phyloP scores from a whole-genome alignment of 1,140 invertebrate species.

The Hesperophylax magnus region DNA sequence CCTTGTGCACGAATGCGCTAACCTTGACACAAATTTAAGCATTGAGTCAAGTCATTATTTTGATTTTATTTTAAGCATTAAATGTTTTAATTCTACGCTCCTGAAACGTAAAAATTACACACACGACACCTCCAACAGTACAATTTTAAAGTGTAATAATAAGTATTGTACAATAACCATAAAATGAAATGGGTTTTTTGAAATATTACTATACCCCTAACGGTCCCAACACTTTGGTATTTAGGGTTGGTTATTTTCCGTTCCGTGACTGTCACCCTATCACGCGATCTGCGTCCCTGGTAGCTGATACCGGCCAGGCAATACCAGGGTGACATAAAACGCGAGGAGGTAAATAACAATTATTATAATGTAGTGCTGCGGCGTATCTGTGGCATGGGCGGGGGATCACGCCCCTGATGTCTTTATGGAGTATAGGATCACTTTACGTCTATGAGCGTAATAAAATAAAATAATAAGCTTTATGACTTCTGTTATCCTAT shows the following conservation, averaged over 20 bases:
- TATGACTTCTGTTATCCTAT: neutral
- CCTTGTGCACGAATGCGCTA: too few species aligned
- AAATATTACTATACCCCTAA: slow-evolving; percentile 20
- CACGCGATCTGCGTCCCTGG: slow-evolving; percentile 41
- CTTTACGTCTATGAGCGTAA: too few species aligned
- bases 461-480: neutral
- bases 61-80: too few species aligned
- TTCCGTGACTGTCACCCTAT: slow-evolving; percentile 44
- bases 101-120: too few species aligned
- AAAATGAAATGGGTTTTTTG: slow-evolving; percentile 11
- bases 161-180: neutral
- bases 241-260: slow-evolving; percentile 31
- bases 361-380: slow-evolving; percentile 55
- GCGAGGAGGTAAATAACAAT: slow-evolving; percentile 53
- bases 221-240: slow-evolving; percentile 11
- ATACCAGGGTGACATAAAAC: slow-evolving; percentile 37
- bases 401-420: slow-evolving; percentile 25
- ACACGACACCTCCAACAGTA: too few species aligned
- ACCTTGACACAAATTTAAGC: too few species aligned
- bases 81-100: too few species aligned
- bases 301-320: neutral
- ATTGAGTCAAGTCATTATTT: too few species aligned
- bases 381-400: slow-evolving; percentile 2
- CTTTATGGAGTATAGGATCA: slow-evolving; percentile 14
- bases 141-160: too few species aligned